Conservation (phyloP, 2,113 vertebrate species). For the Chaenocephalus aceratus region DNA sequence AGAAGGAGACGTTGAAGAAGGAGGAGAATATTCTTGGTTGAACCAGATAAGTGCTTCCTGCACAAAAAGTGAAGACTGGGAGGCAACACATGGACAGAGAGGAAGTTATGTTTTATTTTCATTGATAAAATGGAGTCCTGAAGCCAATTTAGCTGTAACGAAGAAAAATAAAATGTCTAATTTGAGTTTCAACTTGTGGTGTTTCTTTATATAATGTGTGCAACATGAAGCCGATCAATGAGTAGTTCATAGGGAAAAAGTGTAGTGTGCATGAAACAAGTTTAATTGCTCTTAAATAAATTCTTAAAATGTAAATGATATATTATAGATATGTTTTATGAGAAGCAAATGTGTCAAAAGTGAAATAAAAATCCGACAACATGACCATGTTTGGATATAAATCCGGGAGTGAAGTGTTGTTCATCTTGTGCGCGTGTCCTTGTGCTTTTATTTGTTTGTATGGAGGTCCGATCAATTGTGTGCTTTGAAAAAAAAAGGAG, state of each 20-base stretch:
- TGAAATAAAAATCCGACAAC: constrained; percentile 9
- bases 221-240: not conserved
- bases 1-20: constrained; percentile 23
- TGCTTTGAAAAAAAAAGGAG: constrained; percentile 57
- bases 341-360: not conserved
- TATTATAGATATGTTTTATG: not conserved
- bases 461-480: constrained; percentile 70
- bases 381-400: constrained; percentile 35
- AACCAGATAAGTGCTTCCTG: not conserved
- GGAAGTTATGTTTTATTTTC: not conserved
- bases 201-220: not conserved
- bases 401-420: constrained; percentile 63
- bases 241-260: too few relatives aligned
- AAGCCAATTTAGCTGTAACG: not conserved
- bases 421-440: constrained; percentile 62
- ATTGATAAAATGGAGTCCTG: not conserved
- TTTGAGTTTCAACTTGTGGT: not conserved
- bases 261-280: too few relatives aligned
- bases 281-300: too few relatives aligned
- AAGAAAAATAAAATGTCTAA: not conserved
- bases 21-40: not conserved
- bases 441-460: constrained; percentile 78
- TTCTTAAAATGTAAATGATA: not conserved
- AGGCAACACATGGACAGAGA: too few relatives aligned
- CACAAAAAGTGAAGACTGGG: not conserved